Evolutionary conservation across 2,797 vertebrate genomes (phyloP).

Genomic region (Gobio occitaniae): DNA sequence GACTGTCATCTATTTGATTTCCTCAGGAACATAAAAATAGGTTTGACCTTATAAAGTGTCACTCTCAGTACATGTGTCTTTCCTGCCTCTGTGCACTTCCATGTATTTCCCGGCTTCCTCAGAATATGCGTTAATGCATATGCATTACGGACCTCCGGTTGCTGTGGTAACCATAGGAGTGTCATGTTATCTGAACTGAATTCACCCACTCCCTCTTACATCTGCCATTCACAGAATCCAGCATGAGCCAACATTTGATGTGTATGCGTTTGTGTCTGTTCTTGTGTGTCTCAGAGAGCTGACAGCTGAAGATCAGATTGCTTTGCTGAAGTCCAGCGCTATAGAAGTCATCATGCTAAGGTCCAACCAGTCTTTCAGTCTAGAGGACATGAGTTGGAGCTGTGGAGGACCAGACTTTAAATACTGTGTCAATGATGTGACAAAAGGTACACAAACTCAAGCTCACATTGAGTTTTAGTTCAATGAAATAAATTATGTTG

Average conservation of each 20-base stretch:
- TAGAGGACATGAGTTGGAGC: slow-evolving; percentile 97
- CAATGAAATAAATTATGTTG: not conserved
- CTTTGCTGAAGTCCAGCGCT: slow-evolving; percentile 94
- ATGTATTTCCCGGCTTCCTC: slow-evolving; percentile 11
- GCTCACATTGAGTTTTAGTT: not conserved
- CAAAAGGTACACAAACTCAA: slow-evolving; percentile 82
- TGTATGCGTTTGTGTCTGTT: slow-evolving; percentile 37
- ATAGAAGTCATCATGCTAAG: slow-evolving; percentile 98
- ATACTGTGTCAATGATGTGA: slow-evolving; percentile 88
- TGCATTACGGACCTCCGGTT: slow-evolving; percentile 27
- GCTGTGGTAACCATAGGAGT: slow-evolving; percentile 43
- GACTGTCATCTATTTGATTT: slow-evolving; percentile 29
- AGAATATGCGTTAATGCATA: slow-evolving; percentile 11
- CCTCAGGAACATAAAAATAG: slow-evolving; percentile 22
- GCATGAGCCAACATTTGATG: slow-evolving; percentile 12
- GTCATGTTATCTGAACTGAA: slow-evolving; percentile 25
- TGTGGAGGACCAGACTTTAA: slow-evolving; percentile 91
- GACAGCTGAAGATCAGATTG: slow-evolving; percentile 94
- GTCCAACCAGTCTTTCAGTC: slow-evolving; percentile 93
- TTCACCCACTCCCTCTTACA: slow-evolving; percentile 21
- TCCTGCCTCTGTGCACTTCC: slow-evolving; percentile 7
- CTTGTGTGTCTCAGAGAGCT: slow-evolving; percentile 88
- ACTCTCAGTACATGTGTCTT: slow-evolving; percentile 14
- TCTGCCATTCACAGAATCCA: slow-evolving; percentile 42
- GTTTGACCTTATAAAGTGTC: slow-evolving; percentile 14